Evolutionary conservation across 1,140 invertebrate genomes (phyloP), one percentile per base, ranked within the genome.

Genomic region (Sitodiplosis mosellana): DNA sequence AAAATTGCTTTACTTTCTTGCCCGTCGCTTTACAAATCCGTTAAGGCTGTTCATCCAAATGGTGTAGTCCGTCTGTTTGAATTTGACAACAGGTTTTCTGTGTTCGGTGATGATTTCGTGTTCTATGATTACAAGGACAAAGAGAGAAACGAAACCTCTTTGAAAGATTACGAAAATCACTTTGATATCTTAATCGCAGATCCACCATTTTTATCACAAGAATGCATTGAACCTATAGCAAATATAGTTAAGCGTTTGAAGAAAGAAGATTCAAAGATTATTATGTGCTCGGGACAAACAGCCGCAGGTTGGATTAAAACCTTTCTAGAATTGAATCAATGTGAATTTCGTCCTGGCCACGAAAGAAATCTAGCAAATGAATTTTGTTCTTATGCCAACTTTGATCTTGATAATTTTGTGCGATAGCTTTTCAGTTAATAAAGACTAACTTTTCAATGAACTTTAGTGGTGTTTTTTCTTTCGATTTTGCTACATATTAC

Each of bases 181-280:
- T 96, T 83, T 68, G 85, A 94, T 64, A 55, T 96, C 15, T 81
- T 97, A 2, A 71, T 96, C 47, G 87, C 82, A 0, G 92, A 97
- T 71, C 92, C 93, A 11, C 93, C 93, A 11, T 96, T 94, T 67
- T 66, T 97, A 6, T 85, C 88, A 0, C 81, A 90, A 54, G 91
- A 96, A 66, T 97, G 93, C 69, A 70, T 95, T 15, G 74, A 74
- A 2, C 94, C 94, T 69, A 82, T 78, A 20, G 74, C 86, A 0
- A 61, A 75, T 37, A 90, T 91, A 1, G 76, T 94, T 5, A 80
- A 79, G 53, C 76, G 75, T 54, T 58, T 40, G 61, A 77, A 0
- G 87, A 86, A 59, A 69, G 76, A 5, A n/a, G 42, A 53, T 1
- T 48, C 52, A 10, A 87, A 91, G 59, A 76, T 95, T 41, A 73